phyloP scores from a whole-genome alignment of 2,888 invertebrate species.

The Meta bourneti region DNA sequence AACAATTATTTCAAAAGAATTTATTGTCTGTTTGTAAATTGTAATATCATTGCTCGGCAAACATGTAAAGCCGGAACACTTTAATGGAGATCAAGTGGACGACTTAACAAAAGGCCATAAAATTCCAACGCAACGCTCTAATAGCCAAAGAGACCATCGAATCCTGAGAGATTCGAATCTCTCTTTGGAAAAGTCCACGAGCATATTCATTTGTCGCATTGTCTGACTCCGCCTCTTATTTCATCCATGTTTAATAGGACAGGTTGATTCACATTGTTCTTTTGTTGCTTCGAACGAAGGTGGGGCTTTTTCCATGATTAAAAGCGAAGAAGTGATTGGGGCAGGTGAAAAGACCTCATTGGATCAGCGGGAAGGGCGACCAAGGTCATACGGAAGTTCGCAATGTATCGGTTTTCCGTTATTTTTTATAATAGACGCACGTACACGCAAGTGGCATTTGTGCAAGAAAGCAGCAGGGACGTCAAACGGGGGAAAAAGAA shows the following conservation, averaged over 20 bases:
- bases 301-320: conserved; percentile 61
- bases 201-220: conserved; percentile 6
- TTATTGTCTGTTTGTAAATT: too few species aligned
- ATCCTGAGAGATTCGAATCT: background rate
- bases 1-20: too few species aligned
- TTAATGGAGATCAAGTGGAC: too few species aligned
- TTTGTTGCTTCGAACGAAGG: conserved; percentile 31
- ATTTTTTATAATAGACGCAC: background rate
- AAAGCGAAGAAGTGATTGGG: conserved; percentile 47
- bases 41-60: too few species aligned
- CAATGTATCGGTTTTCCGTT: conserved; percentile 32
- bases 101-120: too few species aligned
- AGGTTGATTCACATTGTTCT: conserved; percentile 31
- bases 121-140: too few species aligned
- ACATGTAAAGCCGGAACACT: too few species aligned
- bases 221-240: conserved; percentile 23
- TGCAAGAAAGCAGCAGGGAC: conserved; percentile 10
- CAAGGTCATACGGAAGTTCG: conserved; percentile 45
- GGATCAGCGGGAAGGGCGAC: conserved; percentile 32
- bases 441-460: background rate
- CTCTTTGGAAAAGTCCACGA: background rate
- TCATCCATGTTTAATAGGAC: conserved; percentile 29
- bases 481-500: background rate
- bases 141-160: too few species aligned
- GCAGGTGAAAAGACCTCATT: conserved; percentile 52